Evolutionary conservation across 2,888 invertebrate species (phyloP).

Genomic region (Unio delphinus): DNA sequence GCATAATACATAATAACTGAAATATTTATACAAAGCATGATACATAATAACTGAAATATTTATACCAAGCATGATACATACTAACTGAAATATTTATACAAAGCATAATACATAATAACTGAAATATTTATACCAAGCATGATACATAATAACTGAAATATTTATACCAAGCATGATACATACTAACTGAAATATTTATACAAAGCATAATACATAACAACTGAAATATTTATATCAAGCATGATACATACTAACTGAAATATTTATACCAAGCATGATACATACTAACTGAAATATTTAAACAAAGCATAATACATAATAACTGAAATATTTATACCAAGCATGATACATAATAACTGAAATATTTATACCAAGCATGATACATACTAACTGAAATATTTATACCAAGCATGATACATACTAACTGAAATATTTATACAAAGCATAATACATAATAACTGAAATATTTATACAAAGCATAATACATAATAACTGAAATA

Average conservation of each 20-base stretch:
- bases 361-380: slow-evolving; percentile 5
- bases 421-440: slow-evolving; percentile 13
- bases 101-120: slow-evolving; percentile 12
- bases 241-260: slow-evolving; percentile 18
- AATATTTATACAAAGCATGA: slow-evolving; percentile 5
- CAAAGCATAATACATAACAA: no score
- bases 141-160: slow-evolving; percentile 10
- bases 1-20: slow-evolving; percentile 3
- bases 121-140: slow-evolving; percentile 3
- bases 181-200: no score
- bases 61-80: background rate
- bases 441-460: slow-evolving; percentile 12
- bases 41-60: slow-evolving; percentile 18
- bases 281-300: slow-evolving; percentile 11
- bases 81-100: slow-evolving; percentile 13
- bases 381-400: slow-evolving; percentile 18
- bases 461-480: slow-evolving; percentile 3
- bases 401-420: background rate
- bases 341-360: slow-evolving; percentile 3
- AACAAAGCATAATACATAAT: background rate
- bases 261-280: background rate
- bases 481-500: slow-evolving; percentile 10
- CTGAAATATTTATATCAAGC: no score
- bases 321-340: slow-evolving; percentile 18
- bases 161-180: background rate